Conservation (phyloP, 2,113 vertebrate species). For the Pelecanoides urinatrix region DNA sequence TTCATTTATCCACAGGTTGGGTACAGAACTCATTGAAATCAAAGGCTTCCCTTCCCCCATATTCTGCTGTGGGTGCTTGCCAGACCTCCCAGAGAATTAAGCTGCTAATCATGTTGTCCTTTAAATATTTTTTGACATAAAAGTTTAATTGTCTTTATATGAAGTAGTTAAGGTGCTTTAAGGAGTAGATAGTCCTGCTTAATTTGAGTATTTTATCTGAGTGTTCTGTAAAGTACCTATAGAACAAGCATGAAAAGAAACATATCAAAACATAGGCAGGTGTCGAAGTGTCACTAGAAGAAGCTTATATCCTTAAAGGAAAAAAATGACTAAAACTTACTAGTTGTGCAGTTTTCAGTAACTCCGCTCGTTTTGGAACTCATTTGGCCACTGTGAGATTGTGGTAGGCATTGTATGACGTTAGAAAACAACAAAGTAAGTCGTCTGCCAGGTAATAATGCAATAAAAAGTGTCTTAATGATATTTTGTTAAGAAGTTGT, state of each 20-base stretch:
- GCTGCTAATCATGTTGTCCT: background rate
- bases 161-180: background rate
- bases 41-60: background rate
- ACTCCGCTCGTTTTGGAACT: background rate
- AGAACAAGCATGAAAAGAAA: background rate
- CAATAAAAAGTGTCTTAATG: background rate
- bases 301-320: background rate
- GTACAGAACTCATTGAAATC: background rate
- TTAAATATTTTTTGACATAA: background rate
- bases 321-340: background rate
- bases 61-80: background rate
- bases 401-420: background rate
- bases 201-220: background rate
- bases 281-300: background rate
- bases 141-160: background rate
- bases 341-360: background rate
- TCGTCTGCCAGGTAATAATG: background rate
- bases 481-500: background rate
- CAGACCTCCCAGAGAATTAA: background rate
- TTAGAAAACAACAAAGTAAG: background rate
- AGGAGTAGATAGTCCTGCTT: background rate
- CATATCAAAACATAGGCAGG: background rate
- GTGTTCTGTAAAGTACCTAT: background rate
- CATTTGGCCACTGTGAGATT: background rate
- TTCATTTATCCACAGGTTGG: background rate